A percentile compares a stretch with the other conserved stretches of the same genome.
Conservation (phyloP, 2,797 vertebrate genomes). For the Microtus californicus region DNA sequence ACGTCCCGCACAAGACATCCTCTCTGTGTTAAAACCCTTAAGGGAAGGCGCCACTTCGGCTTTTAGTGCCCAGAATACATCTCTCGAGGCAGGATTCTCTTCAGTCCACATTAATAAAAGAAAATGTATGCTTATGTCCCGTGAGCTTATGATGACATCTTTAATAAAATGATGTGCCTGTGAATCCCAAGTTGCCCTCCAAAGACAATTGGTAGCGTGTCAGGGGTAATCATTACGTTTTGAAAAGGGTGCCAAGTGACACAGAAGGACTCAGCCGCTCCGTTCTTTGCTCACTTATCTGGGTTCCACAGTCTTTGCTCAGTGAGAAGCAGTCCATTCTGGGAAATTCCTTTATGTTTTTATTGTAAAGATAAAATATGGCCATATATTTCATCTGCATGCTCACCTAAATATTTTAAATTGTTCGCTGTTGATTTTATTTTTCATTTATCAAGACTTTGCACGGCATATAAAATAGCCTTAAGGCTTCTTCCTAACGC, state of each 20-base stretch:
- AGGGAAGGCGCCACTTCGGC: background rate
- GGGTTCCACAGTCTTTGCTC: background rate
- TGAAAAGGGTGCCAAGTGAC: background rate
- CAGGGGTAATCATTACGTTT: background rate
- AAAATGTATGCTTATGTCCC: background rate
- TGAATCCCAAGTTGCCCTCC: background rate
- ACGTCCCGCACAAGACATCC: background rate
- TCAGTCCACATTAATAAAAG: background rate
- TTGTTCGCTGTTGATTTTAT: background rate
- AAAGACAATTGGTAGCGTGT: background rate
- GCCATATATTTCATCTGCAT: background rate
- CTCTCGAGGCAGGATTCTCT: conserved; percentile 44
- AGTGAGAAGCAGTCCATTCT: background rate
- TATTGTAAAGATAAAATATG: background rate
- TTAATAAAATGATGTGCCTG: background rate
- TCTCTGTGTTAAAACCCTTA: background rate
- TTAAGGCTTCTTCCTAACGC: background rate
- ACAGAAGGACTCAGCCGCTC: background rate
- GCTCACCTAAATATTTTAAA: background rate
- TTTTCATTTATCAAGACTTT: background rate
- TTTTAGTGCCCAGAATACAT: background rate
- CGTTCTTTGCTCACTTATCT: accelerated
- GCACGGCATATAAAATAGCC: background rate
- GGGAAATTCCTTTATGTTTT: background rate
- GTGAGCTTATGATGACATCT: background rate